Conservation (phyloP, 2,113 vertebrate genomes). For the Capreolus pygargus region DNA sequence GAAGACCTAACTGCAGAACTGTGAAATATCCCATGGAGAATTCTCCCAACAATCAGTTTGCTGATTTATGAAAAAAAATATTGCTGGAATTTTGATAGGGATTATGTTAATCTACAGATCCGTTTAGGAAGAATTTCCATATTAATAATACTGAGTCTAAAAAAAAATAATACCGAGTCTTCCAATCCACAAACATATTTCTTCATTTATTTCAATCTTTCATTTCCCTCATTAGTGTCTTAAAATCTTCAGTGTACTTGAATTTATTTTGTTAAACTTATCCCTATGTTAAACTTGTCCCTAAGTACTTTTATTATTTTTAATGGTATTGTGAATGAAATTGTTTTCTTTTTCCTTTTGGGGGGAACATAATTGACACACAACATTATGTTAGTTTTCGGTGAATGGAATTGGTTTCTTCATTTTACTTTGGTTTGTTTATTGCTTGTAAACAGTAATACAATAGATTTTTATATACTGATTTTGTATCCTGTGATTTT, state of each 20-base stretch:
- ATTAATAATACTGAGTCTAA: background rate
- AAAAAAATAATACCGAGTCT: background rate
- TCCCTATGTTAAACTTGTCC: background rate
- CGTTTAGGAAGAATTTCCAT: background rate
- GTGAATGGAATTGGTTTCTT: background rate
- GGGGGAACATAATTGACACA: background rate
- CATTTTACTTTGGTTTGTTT: background rate
- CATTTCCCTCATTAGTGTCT: background rate
- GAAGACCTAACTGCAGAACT: background rate
- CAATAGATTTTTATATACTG: background rate
- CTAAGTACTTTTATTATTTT: constrained; percentile 21
- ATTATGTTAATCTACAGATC: background rate
- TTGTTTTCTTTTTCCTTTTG: background rate
- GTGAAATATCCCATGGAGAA: background rate
- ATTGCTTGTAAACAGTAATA: background rate
- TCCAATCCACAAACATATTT: background rate
- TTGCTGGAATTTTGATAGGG: background rate
- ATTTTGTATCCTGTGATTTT: background rate
- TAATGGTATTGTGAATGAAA: background rate
- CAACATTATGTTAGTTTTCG: background rate
- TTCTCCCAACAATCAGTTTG: background rate
- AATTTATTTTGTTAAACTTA: constrained; percentile 11
- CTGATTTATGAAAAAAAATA: background rate
- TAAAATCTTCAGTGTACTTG: constrained; percentile 1
- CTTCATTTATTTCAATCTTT: constrained; percentile 10